These are phyloP conservation scores for Halichoerus grypus DNA, from an alignment of 2,113 vertebrate species.

Conservation along the genomic window DNA sequence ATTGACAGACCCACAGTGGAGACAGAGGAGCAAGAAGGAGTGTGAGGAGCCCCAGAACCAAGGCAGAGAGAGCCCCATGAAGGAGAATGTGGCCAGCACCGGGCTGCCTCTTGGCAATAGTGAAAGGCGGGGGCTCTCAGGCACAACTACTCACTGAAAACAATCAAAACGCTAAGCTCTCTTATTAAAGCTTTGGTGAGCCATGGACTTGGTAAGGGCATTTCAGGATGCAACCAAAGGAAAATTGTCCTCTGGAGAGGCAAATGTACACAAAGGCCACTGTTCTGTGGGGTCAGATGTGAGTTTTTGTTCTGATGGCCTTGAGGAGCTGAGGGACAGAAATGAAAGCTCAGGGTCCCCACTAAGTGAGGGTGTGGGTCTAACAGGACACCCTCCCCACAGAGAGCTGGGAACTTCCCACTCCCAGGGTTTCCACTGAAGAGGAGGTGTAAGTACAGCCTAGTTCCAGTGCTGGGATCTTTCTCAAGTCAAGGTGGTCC, in stretches of 20 bases:
- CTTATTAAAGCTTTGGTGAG: fast-evolving
- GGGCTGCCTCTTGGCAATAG: fast-evolving
- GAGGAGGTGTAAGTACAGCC: fast-evolving
- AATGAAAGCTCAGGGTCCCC: not conserved
- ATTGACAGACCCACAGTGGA: not conserved
- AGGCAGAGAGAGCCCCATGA: not conserved
- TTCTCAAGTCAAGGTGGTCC: not conserved
- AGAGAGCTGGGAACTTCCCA: not conserved
- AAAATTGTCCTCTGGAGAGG: too few relatives aligned
- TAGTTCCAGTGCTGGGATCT: fast-evolving
- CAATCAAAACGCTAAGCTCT: fast-evolving
- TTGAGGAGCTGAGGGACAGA: not conserved
- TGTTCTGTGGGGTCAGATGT: fast-evolving
- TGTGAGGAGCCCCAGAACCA: too few relatives aligned
- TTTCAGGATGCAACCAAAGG: fast-evolving
- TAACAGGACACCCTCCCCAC: not conserved
- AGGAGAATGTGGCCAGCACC: fast-evolving
- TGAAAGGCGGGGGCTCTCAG: fast-evolving
- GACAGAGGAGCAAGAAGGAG: not conserved
- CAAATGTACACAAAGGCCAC: fast-evolving
- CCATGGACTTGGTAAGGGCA: fast-evolving
- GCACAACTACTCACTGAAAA: not conserved
- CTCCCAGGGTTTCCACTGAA: not conserved
- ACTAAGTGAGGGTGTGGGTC: not conserved
- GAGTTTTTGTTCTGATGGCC: not conserved